Percentiles rank a stretch among this genome's conserved stretches.
Evolutionary conservation across 92 coral and sea anemone species (phyloP).

Genomic region (Phenganax subtilis): DNA sequence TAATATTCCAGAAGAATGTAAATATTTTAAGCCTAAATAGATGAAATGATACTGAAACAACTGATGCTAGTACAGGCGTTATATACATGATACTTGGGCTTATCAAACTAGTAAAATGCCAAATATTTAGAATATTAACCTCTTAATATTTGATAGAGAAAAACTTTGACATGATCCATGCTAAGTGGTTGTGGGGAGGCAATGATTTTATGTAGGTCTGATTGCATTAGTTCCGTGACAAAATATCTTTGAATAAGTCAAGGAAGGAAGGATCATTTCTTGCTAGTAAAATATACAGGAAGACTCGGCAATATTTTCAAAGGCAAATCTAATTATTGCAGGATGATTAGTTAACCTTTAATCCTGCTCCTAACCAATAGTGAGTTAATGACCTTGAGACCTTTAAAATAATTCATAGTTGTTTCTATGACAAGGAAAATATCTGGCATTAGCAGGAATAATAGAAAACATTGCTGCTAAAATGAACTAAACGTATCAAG

Average conservation of each 20-base stretch:
- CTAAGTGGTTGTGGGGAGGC: conserved; percentile 98
- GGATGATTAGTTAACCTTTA: no score
- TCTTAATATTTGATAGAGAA: conserved; percentile 93
- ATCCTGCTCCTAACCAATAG: no score
- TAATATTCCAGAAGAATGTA: conserved; percentile 90
- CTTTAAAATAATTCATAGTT: no score
- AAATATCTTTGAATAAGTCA: conserved; percentile 67
- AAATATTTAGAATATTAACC: conserved; percentile 41
- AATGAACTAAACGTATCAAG: no score
- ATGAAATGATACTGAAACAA: not conserved
- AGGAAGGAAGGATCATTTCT: conserved; percentile 25
- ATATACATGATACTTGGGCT: not conserved
- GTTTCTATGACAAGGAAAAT: no score
- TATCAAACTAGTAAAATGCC: not conserved
- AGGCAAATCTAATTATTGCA: no score
- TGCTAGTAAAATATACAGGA: conserved; percentile 6
- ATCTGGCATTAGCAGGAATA: no score
- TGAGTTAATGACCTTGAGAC: no score
- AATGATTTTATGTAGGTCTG: conserved; percentile 93
- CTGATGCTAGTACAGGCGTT: not conserved
- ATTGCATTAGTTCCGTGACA: conserved; percentile 98
- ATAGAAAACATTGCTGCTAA: no score
- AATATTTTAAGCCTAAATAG: conserved; percentile 75
- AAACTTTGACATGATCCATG: conserved; percentile 97
- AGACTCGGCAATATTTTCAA: not conserved